A percentile compares a stretch with the other conserved stretches of the same genome.
Conservation (phyloP, 37 sponge, comb jelly and placozoan genomes). For the Spongilla lacustris region DNA sequence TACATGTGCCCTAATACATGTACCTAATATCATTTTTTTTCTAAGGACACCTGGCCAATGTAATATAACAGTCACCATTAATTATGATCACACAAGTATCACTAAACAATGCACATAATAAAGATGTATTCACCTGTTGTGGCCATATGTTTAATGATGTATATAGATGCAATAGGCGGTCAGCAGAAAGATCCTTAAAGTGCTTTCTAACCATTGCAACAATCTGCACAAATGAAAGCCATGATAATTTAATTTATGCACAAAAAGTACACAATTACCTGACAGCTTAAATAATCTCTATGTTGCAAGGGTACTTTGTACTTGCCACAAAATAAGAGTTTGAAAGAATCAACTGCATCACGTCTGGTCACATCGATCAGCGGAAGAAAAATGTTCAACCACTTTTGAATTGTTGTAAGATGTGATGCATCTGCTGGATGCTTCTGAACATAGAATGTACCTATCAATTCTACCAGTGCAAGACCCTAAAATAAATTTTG, state of each 20-base stretch:
- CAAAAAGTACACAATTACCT: neutral
- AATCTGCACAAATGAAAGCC: neutral
- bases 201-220: neutral
- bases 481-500: neutral
- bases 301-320: conserved; percentile 4
- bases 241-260: neutral
- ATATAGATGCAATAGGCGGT: neutral
- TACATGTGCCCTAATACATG: no score
- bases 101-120: no score
- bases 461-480: neutral
- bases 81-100: no score
- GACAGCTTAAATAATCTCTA: neutral
- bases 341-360: neutral
- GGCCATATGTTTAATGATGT: neutral
- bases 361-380: conserved; percentile 34
- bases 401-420: neutral
- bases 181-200: neutral
- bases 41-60: no score
- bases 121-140: no score
- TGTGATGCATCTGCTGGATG: neutral
- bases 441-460: neutral
- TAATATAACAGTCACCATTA: no score
- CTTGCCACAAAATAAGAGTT: conserved; percentile 1
- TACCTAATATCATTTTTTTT: no score
- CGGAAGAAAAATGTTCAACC: conserved; percentile 43